Evolutionary conservation across 92 coral and sea anemone species (phyloP), one percentile per base, ranked within the genome.

Genomic region (Ricordea florida): DNA sequence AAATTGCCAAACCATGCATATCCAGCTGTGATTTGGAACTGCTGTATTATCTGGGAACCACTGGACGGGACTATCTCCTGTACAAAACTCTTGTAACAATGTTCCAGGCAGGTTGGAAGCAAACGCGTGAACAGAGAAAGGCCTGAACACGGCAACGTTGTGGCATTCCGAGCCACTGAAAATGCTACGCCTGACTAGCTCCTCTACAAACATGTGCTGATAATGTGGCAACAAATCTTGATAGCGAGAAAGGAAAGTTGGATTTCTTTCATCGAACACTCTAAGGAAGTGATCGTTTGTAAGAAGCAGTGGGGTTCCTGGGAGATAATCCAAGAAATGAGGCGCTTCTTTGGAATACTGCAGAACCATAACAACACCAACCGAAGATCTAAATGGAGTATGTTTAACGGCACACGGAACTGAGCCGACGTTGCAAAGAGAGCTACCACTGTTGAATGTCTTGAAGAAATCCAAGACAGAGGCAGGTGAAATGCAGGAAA

Each of bases 251-350:
- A 86, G 40, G 48, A 87, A 80, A 43, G 71, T 84, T 13, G 85
- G 82, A 6, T 61, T 2, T 2, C 29, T 11, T 2, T 40, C 16
- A 47, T 80, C 62, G 45, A 84, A 90, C 28, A 48, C 48, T 11
- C 85, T 80, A 17, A 93, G 66, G 4, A 28, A 14, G 15, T 81
- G 32, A 69, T 93, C 98, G 40, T 87, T 80, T 0, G 98, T 93
- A 57, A 93, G 75, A 20, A 93, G 88, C 53, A 93, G 65, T 8
- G 98, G 98, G 21, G 90, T 83, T 4, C 87, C 98, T 24, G 86
- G 35, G 16, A 93, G 88, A n/a, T 71, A 74, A 17, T 72, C 64
- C 5, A 42, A 31, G 55, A 93, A 93, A 18, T 29, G 14, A 1
- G 43, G 15, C 20, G 57, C 84, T 34, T 46, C 41, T 41, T 83